Evolutionary conservation across 2,797 vertebrate genomes (phyloP).

Genomic region (Paramormyrops hopkinsi): DNA sequence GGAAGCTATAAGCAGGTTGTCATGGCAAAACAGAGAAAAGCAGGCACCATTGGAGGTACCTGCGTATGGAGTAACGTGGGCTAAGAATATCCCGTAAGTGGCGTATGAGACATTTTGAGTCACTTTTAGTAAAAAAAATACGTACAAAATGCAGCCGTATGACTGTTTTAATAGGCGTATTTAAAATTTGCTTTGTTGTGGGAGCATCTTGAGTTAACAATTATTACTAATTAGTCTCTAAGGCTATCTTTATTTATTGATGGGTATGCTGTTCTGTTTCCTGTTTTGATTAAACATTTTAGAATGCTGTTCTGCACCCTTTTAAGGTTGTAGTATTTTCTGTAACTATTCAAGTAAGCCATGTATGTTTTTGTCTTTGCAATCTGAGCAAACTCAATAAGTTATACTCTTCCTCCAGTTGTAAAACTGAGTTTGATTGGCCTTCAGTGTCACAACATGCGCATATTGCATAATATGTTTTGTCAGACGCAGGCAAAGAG

Average conservation of each 20-base stretch:
- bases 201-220: neutral
- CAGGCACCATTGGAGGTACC: slow-evolving; percentile 23
- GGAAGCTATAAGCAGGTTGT: slow-evolving; percentile 17
- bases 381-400: neutral
- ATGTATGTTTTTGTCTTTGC: slow-evolving; percentile 20
- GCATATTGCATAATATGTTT: slow-evolving; percentile 35
- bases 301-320: neutral
- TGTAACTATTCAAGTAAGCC: neutral
- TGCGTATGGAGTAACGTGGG: slow-evolving; percentile 32
- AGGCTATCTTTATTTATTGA: neutral
- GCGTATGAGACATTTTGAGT: slow-evolving; percentile 7
- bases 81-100: slow-evolving; percentile 27
- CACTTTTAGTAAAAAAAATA: slow-evolving; percentile 15
- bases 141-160: slow-evolving; percentile 14
- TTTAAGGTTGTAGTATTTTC: neutral
- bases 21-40: slow-evolving; percentile 24
- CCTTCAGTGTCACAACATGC: slow-evolving; percentile 25
- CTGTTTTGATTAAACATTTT: neutral
- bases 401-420: neutral
- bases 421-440: slow-evolving; percentile 32
- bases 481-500: slow-evolving; percentile 18
- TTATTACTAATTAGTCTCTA: neutral
- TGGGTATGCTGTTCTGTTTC: neutral
- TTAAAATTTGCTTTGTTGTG: neutral
- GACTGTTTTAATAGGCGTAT: neutral